A percentile compares a stretch with the other conserved stretches of the same genome.
Conservation (phyloP, 2,797 vertebrate genomes). For the Rhabdophis nuchalis region DNA sequence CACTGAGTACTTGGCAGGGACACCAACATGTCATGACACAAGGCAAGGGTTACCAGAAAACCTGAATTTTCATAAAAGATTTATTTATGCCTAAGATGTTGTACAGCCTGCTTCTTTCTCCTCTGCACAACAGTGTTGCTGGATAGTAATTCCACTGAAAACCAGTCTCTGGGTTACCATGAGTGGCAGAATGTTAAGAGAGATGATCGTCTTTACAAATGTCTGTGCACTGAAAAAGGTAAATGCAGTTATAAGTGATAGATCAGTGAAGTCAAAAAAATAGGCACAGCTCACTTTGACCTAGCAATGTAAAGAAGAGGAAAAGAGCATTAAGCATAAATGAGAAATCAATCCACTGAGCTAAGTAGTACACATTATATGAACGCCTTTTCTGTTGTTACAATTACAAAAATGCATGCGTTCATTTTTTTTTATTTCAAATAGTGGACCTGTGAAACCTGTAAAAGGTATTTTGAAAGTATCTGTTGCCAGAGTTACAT, state of each 20-base stretch:
- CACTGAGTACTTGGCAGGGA: not conserved
- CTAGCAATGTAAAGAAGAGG: constrained; percentile 43
- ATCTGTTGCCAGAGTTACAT: constrained; percentile 64
- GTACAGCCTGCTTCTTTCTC: constrained; percentile 15
- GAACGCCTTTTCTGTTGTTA: constrained; percentile 53
- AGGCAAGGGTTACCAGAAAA: not conserved
- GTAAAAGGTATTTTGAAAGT: constrained; percentile 75
- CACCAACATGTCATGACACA: not conserved
- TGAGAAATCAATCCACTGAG: constrained; percentile 43
- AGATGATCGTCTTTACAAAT: constrained; percentile 53
- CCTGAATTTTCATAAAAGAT: not conserved
- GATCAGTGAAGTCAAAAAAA: constrained; percentile 60
- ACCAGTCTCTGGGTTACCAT: constrained; percentile 52
- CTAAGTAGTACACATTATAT: constrained; percentile 60
- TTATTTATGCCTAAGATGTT: not conserved
- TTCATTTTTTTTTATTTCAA: constrained; percentile 60
- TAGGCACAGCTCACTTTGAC: constrained; percentile 48
- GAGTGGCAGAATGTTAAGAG: constrained; percentile 52
- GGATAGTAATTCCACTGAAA: constrained; percentile 11
- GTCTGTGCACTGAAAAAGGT: constrained; percentile 55
- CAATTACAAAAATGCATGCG: constrained; percentile 52
- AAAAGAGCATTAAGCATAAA: constrained; percentile 50
- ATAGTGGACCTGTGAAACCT: constrained; percentile 64
- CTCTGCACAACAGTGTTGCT: constrained; percentile 17
- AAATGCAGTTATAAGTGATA: constrained; percentile 56